phyloP scores from a whole-genome alignment of 1,140 invertebrate genomes.

The Drosophila repletoides region DNA sequence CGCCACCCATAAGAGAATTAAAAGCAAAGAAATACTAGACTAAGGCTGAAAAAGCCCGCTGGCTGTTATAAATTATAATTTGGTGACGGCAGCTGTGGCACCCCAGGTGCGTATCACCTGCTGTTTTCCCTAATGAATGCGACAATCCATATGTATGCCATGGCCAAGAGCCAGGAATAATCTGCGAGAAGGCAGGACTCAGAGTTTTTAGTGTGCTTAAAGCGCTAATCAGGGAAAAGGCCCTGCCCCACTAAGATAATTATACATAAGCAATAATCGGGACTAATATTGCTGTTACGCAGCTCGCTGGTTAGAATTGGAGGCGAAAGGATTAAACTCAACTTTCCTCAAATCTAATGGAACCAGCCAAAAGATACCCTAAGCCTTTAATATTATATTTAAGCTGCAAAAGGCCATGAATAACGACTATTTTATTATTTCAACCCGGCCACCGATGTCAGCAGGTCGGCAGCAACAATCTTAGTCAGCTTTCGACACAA shows the following conservation, averaged over 20 bases:
- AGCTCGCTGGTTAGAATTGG: neutral
- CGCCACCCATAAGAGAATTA: conserved; percentile 39
- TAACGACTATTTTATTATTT: conserved; percentile 34
- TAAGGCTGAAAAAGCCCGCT: conserved; percentile 21
- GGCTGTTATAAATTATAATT: conserved; percentile 50
- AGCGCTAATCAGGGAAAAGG: conserved; percentile 34
- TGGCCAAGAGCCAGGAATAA: neutral
- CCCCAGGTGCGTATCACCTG: conserved; percentile 71
- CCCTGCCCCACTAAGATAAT: conserved; percentile 6
- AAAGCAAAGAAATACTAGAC: conserved; percentile 44
- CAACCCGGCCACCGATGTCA: conserved; percentile 43
- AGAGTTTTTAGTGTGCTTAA: neutral
- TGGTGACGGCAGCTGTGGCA: conserved; percentile 25
- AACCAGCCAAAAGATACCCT: too few species aligned
- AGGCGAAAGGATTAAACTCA: too few species aligned
- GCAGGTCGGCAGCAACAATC: conserved; percentile 32
- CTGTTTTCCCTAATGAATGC: conserved; percentile 76
- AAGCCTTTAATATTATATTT: too few species aligned
- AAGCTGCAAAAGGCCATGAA: neutral
- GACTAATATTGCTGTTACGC: conserved; percentile 29
- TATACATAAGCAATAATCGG: conserved; percentile 13
- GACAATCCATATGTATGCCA: conserved; percentile 45
- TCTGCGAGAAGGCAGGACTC: neutral
- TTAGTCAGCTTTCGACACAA: neutral
- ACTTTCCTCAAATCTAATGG: too few species aligned